Evolutionary conservation across 2,113 vertebrate genomes (phyloP), one percentile per base, ranked within the genome.

Genomic region (Cephalopterus ornatus): DNA sequence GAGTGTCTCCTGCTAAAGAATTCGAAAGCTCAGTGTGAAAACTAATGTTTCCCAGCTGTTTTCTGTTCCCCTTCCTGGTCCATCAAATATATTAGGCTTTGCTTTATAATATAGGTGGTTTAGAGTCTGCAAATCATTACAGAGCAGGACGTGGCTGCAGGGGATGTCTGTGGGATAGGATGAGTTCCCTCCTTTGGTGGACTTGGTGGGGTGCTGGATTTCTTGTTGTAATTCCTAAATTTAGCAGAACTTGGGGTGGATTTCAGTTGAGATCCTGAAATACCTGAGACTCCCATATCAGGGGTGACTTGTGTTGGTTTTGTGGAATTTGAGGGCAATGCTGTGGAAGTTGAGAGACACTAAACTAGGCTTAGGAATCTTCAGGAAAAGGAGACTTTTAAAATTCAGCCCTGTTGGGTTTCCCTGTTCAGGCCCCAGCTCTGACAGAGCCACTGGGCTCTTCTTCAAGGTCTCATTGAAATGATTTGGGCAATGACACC

Each of bases 11-110:
- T 52, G 71, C 82, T 70, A 3, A 82, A 90, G 88, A 33, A 62
- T 84, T 80, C 12, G 88, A 63, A 50, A 76, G 71, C 88, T 85
- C 46, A 18, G 37, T 85, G 88, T 93, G 92, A 90, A 83, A 65
- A 74, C 63, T 79, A 70, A 88, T 67, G 4, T 28, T 92, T 94
- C 86, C 92, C 94, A 95, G 94, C 95, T 95, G 95, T 80, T 93
- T 63, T 89, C 73, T 44, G 33, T 80, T 80, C 50, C 22, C 66
- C 33, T 39, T 82, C 28, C 75, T 76, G 62, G 26, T 77, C 91
- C 68, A 33, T 88, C 85, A 47, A 35, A 32, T 77, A 4, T 8
- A 39, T 80, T 35, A 16, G 58, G 65, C 76, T 33, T 83, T 86
- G 75, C 68, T 90, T 77, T 84, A 42, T 55, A 39, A 39, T 28